phyloP scores from a whole-genome alignment of 2,888 invertebrate species.

The Micropterix aruncella region DNA sequence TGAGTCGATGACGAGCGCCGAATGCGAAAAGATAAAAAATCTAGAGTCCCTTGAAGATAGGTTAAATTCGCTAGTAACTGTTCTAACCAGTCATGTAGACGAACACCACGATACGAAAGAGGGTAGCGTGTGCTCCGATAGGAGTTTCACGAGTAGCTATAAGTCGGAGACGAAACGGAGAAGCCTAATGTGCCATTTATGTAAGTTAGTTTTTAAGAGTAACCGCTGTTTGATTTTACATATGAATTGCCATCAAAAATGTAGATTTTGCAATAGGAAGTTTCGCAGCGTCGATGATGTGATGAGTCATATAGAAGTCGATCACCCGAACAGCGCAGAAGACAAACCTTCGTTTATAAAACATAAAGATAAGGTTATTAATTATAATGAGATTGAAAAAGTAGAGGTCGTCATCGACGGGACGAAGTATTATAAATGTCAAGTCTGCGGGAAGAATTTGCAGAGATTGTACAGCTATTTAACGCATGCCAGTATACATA shows the following conservation, averaged over 20 bases:
- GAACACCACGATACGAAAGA: no score
- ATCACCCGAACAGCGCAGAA: not conserved
- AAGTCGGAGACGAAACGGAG: not conserved
- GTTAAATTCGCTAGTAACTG: no score
- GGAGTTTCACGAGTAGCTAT: no score
- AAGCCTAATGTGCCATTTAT: not conserved
- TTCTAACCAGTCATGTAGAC: no score
- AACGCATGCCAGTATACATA: constrained; percentile 36
- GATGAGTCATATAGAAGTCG: not conserved
- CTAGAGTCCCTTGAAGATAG: no score
- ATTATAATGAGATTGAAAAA: constrained; percentile 17
- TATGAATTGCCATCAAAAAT: not conserved
- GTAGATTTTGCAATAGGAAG: not conserved
- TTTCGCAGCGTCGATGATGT: not conserved
- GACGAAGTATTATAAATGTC: constrained; percentile 30
- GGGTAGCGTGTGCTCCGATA: no score
- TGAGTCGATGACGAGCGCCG: no score
- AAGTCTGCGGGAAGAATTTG: constrained; percentile 32
- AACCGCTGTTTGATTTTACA: not conserved
- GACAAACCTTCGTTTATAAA: not conserved
- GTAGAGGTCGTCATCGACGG: constrained; percentile 23
- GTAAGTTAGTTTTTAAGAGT: not conserved
- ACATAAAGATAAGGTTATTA: not conserved
- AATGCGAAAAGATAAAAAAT: no score
- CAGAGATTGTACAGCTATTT: constrained; percentile 20